phyloP scores from a whole-genome alignment of 2,797 vertebrate species.

The Aselliscus stoliczkanus region DNA sequence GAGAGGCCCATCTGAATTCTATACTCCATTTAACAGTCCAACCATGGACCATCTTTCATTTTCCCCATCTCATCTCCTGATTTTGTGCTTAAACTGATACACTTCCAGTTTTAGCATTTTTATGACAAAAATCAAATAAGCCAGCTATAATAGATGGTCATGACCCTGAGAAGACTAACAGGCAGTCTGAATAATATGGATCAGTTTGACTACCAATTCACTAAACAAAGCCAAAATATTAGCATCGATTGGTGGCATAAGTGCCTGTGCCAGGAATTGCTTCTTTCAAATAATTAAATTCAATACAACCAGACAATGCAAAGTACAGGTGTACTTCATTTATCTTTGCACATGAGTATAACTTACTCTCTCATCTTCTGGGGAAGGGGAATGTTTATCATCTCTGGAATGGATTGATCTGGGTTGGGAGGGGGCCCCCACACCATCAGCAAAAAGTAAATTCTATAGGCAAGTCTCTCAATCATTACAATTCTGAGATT shows the following conservation, averaged over 20 bases:
- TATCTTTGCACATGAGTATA: not conserved
- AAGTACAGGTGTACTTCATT: not conserved
- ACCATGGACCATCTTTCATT: not conserved
- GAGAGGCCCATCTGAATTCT: not conserved
- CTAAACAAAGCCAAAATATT: not conserved
- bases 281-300: constrained; percentile 4
- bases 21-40: not conserved
- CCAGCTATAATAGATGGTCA: not conserved
- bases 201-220: not conserved
- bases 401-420: not conserved
- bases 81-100: not conserved
- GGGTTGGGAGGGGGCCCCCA: not conserved
- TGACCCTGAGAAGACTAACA: not conserved
- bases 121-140: not conserved
- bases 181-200: not conserved
- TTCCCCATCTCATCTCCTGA: not conserved
- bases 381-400: not conserved
- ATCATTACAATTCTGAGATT: not conserved
- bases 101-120: not conserved
- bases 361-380: not conserved
- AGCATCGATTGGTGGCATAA: not conserved
- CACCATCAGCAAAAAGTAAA: not conserved
- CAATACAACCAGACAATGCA: not conserved
- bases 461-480: not conserved
- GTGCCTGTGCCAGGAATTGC: not conserved